Evolutionary conservation across 2,888 invertebrate genomes (phyloP), one percentile per base, ranked within the genome.

Genomic region (Gerris lacustris): DNA sequence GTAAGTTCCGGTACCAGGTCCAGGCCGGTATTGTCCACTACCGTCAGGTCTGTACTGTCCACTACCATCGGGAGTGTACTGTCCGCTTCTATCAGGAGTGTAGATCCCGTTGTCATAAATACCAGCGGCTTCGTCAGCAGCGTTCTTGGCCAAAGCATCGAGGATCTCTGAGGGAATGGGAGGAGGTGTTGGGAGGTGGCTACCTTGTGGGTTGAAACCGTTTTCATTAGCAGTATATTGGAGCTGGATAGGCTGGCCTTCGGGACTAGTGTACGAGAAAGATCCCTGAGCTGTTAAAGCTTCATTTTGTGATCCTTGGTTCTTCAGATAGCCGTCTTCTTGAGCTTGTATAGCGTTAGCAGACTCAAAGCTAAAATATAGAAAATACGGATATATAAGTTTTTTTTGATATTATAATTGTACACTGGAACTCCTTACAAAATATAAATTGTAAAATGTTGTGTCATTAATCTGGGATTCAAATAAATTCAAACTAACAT

Each of bases 181-280:
- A 5, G 81, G 81, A 1, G 81, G 76, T 2, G 79, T 77, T 5
- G 81, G 81, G 44, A 81, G 75, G 73, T 81, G 81, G 31, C 76
- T 79, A 45, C 81, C 87, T 79, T 82, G 79, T 44, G 88, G 84
- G 74, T 85, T 86, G 83, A 86, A 89, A 71, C 89, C 88, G 75
- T 86, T 85, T 79, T 88, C 88, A 76, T 88, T 86, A 75, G 89
- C 88, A 72, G 83, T 77, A 79, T 88, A 89, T 67, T 81, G 80
- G 72, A 88, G 78, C 11, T 80, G 77, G 76, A 87, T 81, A n/a
- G 81, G 81, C 63, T 83, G 80, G n/a, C 89, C 88, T 74, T 88
- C 87, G 11, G 86, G 86, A 43, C 85, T 83, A 6, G 88, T 85
- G 77, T 91, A 91, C 0, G 89, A 86, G 78, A 86, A 90, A 64